Evolutionary conservation across 2,888 invertebrate genomes (phyloP).

Genomic region (Athripsodes cinereus): DNA sequence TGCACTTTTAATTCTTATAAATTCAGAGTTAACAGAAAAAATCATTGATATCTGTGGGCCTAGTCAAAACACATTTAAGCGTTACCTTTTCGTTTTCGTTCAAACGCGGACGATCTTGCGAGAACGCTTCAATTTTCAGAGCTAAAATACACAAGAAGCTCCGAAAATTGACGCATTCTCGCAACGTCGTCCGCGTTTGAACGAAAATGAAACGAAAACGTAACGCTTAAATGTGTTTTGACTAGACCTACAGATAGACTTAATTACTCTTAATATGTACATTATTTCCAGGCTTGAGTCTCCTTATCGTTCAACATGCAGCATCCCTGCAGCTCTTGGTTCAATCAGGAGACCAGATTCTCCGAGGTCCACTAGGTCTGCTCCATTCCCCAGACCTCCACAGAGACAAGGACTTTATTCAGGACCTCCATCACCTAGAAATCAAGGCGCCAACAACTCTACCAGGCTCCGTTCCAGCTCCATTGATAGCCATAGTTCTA

Average conservation of each 20-base stretch:
- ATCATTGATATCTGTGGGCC: no score
- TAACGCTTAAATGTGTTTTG: no score
- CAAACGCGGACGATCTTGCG: no score
- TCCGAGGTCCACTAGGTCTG: constrained; percentile 78
- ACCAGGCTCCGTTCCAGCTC: constrained; percentile 66
- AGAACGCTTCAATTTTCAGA: no score
- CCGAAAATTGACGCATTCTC: no score
- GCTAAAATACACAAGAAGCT: no score
- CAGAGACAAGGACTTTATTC: constrained; percentile 62
- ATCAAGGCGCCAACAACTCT: constrained; percentile 63
- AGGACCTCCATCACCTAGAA: constrained; percentile 71
- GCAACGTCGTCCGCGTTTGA: no score
- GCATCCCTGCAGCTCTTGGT: constrained; percentile 43
- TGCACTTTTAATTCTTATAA: background rate
- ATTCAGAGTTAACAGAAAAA: no score
- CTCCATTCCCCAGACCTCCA: constrained; percentile 50
- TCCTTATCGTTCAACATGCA: constrained; percentile 47
- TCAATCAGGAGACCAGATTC: constrained; percentile 54
- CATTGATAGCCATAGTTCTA: constrained; percentile 85
- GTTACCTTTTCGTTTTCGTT: no score
- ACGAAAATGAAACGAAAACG: no score
- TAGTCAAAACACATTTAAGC: no score
- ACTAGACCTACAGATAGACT: no score
- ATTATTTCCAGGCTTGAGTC: constrained; percentile 39
- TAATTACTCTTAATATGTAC: background rate